phyloP scores from a whole-genome alignment of 2,113 vertebrate genomes.

The Malurus melanocephalus region DNA sequence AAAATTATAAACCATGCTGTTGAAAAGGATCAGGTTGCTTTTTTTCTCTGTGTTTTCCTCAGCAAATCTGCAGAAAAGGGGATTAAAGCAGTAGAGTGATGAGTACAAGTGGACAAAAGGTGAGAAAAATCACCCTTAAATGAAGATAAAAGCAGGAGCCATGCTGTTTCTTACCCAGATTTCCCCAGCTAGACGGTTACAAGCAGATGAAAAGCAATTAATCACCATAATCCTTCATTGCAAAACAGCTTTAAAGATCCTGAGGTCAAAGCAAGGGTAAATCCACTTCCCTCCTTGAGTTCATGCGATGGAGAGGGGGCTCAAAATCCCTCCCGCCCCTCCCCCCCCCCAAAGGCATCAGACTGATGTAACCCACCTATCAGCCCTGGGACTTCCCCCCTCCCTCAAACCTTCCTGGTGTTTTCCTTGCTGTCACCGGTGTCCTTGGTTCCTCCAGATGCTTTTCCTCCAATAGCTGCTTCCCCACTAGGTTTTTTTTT shows the following conservation, averaged over 20 bases:
- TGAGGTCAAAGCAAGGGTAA: not conserved
- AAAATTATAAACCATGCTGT: accelerated
- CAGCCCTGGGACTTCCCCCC: not conserved
- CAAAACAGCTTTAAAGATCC: not conserved
- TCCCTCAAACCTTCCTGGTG: not conserved
- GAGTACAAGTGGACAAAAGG: not conserved
- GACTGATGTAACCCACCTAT: not conserved
- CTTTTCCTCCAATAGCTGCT: not conserved
- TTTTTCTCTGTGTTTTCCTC: not conserved
- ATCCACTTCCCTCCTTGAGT: not conserved
- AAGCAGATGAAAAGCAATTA: not conserved
- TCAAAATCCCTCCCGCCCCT: not conserved
- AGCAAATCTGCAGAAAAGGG: not conserved
- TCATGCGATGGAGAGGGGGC: not conserved
- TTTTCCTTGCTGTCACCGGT: not conserved
- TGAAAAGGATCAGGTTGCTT: not conserved
- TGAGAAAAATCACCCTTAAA: not conserved
- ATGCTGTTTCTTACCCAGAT: not conserved
- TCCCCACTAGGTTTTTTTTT: not conserved
- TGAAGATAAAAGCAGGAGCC: not conserved
- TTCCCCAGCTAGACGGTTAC: accelerated
- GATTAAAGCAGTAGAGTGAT: not conserved
- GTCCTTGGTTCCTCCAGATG: not conserved
- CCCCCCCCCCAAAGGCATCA: accelerated
- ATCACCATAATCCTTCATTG: not conserved